Conservation (phyloP, 2,888 invertebrate species). For the Drosophila engyochracea region DNA sequence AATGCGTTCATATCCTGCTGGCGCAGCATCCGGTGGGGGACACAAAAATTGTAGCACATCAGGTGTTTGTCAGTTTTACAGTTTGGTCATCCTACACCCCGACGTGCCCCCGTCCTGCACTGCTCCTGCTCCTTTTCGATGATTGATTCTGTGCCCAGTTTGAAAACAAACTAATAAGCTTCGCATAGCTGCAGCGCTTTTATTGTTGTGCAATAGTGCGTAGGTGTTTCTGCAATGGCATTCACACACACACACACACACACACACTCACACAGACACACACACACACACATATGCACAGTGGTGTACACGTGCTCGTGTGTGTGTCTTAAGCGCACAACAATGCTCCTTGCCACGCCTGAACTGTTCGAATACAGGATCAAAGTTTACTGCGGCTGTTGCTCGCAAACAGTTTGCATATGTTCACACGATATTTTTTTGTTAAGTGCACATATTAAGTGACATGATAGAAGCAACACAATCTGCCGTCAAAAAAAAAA, state of each 20-base stretch:
- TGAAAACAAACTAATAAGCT: constrained; percentile 77
- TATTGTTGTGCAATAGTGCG: constrained; percentile 75
- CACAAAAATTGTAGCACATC: constrained; percentile 42
- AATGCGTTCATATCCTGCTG: constrained; percentile 72
- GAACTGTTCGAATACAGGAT: constrained; percentile 62
- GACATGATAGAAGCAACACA: neutral
- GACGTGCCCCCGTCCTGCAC: too few relatives aligned
- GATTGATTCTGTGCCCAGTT: constrained; percentile 68
- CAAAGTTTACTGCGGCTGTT: constrained; percentile 46
- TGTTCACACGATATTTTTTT: constrained; percentile 54
- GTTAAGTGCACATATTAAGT: neutral
- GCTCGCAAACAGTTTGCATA: constrained; percentile 39
- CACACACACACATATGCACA: neutral
- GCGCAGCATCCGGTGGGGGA: constrained; percentile 56
- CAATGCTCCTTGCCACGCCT: constrained; percentile 69
- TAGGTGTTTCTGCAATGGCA: constrained; percentile 58
- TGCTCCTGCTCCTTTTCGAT: constrained; percentile 24
- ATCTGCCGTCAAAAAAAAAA: neutral
- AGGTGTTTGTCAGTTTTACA: constrained; percentile 43
- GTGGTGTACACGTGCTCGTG: neutral
- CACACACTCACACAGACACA: neutral
- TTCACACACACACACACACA: constrained; percentile 17
- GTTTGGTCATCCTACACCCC: constrained; percentile 2
- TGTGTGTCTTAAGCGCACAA: constrained; percentile 62
- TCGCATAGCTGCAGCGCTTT: constrained; percentile 36